Conservation (phyloP, 2,888 invertebrate genomes). For the Gasteruption jaculator region DNA sequence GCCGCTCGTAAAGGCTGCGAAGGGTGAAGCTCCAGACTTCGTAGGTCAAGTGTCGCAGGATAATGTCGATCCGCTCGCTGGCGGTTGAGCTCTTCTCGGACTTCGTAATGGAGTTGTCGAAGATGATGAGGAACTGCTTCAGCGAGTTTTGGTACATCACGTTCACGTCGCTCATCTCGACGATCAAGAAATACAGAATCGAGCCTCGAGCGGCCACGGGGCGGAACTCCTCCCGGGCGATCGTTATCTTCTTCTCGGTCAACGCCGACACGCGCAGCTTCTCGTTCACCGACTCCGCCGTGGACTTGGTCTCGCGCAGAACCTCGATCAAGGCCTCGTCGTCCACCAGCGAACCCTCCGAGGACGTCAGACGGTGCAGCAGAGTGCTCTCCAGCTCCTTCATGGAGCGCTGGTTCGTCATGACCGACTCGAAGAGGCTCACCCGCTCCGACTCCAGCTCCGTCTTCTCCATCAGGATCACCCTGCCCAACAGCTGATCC, state of each 20-base stretch:
- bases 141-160: conserved; percentile 96
- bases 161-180: conserved; percentile 96
- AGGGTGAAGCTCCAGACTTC: conserved; percentile 92
- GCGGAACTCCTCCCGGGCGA: conserved; percentile 91
- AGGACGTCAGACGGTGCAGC: conserved; percentile 85
- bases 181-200: conserved; percentile 91
- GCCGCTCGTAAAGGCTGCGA: conserved; percentile 87
- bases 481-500: conserved; percentile 88
- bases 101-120: conserved; percentile 89
- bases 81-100: conserved; percentile 82
- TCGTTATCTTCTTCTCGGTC: conserved; percentile 90
- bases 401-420: conserved; percentile 94
- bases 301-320: conserved; percentile 74
- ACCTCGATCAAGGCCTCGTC: conserved; percentile 93
- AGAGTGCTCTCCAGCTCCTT: conserved; percentile 92
- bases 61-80: conserved; percentile 82
- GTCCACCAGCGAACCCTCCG: conserved; percentile 90
- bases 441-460: conserved; percentile 93
- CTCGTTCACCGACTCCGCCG: conserved; percentile 91
- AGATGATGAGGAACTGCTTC: conserved; percentile 89
- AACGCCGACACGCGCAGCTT: conserved; percentile 89
- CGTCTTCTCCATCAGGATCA: conserved; percentile 93
- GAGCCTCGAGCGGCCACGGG: conserved; percentile 93
- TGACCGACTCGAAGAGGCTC: conserved; percentile 89
- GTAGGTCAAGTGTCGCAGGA: conserved; percentile 82